These are phyloP conservation scores for Doryteuthis pealeii DNA, from an alignment of 1,140 invertebrate species.

Conservation along the genomic window DNA sequence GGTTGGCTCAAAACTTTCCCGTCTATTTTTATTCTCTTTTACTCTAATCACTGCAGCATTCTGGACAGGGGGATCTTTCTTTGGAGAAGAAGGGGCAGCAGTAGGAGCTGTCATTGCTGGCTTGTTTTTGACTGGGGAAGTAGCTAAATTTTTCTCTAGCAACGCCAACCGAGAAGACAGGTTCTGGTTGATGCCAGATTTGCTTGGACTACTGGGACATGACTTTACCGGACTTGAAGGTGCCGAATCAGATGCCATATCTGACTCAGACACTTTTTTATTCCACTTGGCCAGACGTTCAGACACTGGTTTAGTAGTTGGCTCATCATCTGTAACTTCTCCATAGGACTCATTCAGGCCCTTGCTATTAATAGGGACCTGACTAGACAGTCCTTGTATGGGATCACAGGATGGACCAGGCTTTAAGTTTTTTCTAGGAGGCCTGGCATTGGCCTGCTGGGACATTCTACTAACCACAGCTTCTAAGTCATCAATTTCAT, in stretches of 20 bases:
- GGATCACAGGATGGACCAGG: not conserved
- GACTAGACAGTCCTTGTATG: not conserved
- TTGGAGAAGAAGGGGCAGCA: not conserved
- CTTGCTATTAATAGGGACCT: conserved; percentile 27
- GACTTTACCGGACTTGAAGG: not conserved
- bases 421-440: conserved; percentile 24
- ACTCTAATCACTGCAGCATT: not conserved
- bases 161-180: not conserved
- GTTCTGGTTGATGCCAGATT: not conserved
- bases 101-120: conserved; percentile 7
- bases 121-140: not conserved
- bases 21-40: conserved; percentile 1
- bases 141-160: not conserved
- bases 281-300: conserved; percentile 34
- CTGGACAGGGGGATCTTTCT: not conserved
- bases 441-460: conserved; percentile 9
- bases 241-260: not conserved
- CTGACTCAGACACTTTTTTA: conserved; percentile 24
- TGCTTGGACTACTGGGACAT: not conserved
- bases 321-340: conserved; percentile 30
- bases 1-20: conserved; percentile 30
- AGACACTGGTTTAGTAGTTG: conserved; percentile 36
- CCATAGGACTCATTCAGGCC: conserved; percentile 29
- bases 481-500: conserved; percentile 11
- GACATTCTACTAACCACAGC: not conserved